phyloP scores from a whole-genome alignment of 2,888 invertebrate genomes.

The Hypercompe scribonia region DNA sequence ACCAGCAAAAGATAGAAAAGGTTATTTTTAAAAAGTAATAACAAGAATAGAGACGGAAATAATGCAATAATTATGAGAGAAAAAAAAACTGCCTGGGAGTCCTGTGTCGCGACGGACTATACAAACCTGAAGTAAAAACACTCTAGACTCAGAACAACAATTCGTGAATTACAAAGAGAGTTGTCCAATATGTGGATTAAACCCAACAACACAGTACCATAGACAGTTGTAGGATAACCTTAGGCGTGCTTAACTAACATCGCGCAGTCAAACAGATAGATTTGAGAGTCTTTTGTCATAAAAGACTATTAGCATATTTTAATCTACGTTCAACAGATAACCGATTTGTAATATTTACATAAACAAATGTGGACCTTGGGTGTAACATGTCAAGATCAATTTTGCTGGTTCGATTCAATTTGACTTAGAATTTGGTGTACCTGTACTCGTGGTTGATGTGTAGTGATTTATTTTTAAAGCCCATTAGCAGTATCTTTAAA shows the following conservation, averaged over 20 bases:
- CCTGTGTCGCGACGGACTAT: no score
- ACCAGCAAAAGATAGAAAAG: slow-evolving; percentile 37
- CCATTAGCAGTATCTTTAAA: slow-evolving; percentile 72
- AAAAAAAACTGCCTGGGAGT: no score
- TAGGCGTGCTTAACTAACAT: no score
- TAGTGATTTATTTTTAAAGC: slow-evolving; percentile 52
- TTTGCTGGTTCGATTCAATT: slow-evolving; percentile 54
- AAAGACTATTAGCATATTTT: no score
- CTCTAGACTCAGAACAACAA: no score
- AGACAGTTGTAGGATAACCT: no score
- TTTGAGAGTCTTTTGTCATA: no score
- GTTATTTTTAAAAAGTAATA: background rate
- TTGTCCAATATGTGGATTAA: no score
- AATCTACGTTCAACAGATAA: background rate
- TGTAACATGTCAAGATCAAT: background rate
- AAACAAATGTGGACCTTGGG: background rate
- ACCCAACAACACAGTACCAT: no score
- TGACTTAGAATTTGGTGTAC: slow-evolving; percentile 56
- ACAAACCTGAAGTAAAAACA: no score
- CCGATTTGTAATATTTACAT: background rate
- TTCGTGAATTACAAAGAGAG: no score
- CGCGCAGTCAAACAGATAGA: no score
- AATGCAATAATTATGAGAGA: background rate
- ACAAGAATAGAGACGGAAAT: background rate
- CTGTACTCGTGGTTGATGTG: slow-evolving; percentile 52